These are phyloP conservation scores for Tyrophagus putrescentiae DNA, from an alignment of 1,140 invertebrate species.

Conservation along the genomic window DNA sequence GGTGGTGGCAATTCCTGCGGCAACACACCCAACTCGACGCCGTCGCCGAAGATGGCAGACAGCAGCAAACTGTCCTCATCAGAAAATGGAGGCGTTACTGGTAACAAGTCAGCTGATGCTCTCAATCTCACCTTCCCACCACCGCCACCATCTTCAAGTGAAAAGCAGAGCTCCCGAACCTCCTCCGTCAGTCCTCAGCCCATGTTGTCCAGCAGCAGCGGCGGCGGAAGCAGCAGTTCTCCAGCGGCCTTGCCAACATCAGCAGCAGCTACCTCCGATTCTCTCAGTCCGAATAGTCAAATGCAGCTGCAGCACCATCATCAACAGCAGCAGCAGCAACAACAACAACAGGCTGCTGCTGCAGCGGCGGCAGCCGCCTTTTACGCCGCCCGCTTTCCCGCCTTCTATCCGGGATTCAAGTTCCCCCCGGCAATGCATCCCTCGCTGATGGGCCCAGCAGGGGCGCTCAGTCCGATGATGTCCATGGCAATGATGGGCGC, in stretches of 20 bases:
- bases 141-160: not conserved
- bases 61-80: not conserved
- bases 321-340: not conserved
- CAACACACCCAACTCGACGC: not conserved
- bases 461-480: too few species aligned
- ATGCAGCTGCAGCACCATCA: not conserved
- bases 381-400: slow-evolving; percentile 11
- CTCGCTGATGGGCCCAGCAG: too few species aligned
- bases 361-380: slow-evolving; percentile 7
- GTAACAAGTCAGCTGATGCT: not conserved
- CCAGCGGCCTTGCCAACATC: not conserved
- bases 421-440: too few species aligned
- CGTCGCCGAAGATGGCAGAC: not conserved
- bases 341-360: not conserved
- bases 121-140: slow-evolving; percentile 9
- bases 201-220: not conserved
- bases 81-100: too few species aligned
- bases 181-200: not conserved
- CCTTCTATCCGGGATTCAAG: too few species aligned
- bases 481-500: too few species aligned
- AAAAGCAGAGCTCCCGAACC: not conserved
- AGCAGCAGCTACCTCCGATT: not conserved
- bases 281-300: not conserved
- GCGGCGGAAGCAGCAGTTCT: not conserved
- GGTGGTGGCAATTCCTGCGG: too few species aligned